Base-by-base conservation (phyloP, 2,113 vertebrate genomes). In the Argyrosomus japonicus region DNA sequence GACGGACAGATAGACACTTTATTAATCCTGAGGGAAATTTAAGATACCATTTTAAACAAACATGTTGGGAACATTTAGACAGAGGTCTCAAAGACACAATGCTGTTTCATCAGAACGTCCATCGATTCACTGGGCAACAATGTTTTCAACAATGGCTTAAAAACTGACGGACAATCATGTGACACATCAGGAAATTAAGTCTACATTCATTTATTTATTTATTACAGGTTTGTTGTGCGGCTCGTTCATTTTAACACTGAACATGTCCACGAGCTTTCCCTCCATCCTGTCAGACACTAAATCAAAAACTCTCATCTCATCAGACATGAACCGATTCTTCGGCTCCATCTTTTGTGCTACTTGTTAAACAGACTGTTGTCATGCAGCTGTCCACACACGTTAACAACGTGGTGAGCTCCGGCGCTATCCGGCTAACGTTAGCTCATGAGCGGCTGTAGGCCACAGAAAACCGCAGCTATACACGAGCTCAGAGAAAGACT, bases 391-490 rank as follows among this genome's bases (percentile, higher is more conserved):
- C 5, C 23, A 14, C 14, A 56, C 5, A 14, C 45, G 13, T 47
- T 3, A 8, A 65, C 83, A 89, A 85, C 88, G 90, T 84, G 87
- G 83, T 77, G 53, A 40, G 36, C 53, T n/a, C 11, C 21, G 36
- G 18, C 6, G 48, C 40, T 29, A 11, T 1, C 13, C 23, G 58
- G 77, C 82, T 79, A 78, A 8, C 58, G 8, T 6, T 53, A 69
- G 77, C 75, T 48, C 6, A 7, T 7, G n/a, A 29, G 17, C 21
- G 17, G 45, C 58, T 1, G 13, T 0, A 65, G 91, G 91, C 83
- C 89, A 29, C 51, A 11, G 48, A 17, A 29, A 54, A 54, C 19
- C 9, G 5, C 36, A 11, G 19, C 56, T 0, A 11, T 5, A 1
- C 10, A 3, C 18, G 6, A 4, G 17, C 3, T 36, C 7, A 10